Base-by-base conservation (phyloP, 2,113 vertebrate genomes). In the Thalassoma bifasciatum region DNA sequence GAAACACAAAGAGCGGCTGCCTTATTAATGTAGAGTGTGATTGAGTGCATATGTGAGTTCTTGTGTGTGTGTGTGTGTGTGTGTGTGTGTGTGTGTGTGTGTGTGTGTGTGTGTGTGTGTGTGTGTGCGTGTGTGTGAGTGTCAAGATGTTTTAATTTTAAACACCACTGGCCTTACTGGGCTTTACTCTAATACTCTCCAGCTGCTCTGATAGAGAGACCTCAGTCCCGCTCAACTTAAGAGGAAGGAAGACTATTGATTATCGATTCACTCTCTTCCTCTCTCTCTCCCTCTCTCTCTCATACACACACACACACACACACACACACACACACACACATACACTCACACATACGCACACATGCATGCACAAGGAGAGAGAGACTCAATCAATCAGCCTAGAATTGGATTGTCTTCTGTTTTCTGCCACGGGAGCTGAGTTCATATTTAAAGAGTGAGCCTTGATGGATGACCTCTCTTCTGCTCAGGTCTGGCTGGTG, bases 301-400 rank as follows among this genome's bases (percentile, higher is more conserved):
- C 51, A 67, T 22, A 57, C 26, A 72, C 57, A 19, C 46, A 52
- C 57, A 63, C 40, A 26, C 62, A 72, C 51, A 52, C 50, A 71
- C 30, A 19, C 61, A 77, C 69, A n/a, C 51, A 67, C 30, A 57
- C 26, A 72, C 57, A 19, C 46, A 52, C 57, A 63, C 40, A 26
- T 56, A 72, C 51, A 52, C 50, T 68, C 30, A 19, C 61, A 77
- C 69, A 67, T 22, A 56, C 24, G 67, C 57, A 19, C 44, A 51
- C 56, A 62, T 42, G 21, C 61, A 72, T 44, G 46, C 50, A 70
- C n/a, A 19, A 61, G 77, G 69, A 81, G 85, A 80, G 30, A 30
- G 30, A 21, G 65, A 85, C 78, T 89, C 85, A 76, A 74, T 89
- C 91, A 85, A 82, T 90, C 86, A 74, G 76, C 64, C 76, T 70